Evolutionary conservation across 2,113 vertebrate genomes (phyloP).

Genomic region (Phalacrocorax aristotelis): DNA sequence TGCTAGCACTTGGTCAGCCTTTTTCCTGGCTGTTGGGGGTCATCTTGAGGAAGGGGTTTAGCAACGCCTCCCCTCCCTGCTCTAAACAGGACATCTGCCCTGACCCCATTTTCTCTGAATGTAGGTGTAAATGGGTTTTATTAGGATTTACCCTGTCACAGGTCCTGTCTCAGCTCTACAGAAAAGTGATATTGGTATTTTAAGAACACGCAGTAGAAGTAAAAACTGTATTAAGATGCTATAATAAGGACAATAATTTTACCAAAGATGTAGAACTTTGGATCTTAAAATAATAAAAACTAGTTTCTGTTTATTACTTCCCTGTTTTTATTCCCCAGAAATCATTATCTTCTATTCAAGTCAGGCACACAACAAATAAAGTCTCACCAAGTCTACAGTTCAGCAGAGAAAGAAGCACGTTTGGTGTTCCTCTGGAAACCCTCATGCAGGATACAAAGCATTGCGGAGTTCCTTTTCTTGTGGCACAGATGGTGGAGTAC

Average conservation of each 20-base stretch:
- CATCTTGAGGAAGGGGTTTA: not conserved
- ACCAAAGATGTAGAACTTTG: not conserved
- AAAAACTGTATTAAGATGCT: not conserved
- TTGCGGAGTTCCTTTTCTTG: conserved; percentile 67
- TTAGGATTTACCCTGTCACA: not conserved
- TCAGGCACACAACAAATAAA: conserved; percentile 42
- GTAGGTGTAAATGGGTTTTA: not conserved
- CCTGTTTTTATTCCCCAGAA: conserved; percentile 41
- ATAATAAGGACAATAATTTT: not conserved
- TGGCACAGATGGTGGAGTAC: conserved; percentile 78
- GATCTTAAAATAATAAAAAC: not conserved
- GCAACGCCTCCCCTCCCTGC: not conserved
- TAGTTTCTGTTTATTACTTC: not conserved
- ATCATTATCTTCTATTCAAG: conserved; percentile 49
- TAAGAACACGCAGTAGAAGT: not conserved
- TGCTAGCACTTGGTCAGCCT: accelerated
- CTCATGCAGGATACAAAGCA: conserved; percentile 21
- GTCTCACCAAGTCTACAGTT: conserved; percentile 18
- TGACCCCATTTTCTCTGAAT: not conserved
- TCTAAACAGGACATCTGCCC: not conserved
- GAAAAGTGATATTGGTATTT: not conserved
- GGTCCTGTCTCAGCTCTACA: not conserved
- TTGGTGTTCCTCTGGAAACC: conserved; percentile 73
- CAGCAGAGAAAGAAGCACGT: conserved; percentile 2
- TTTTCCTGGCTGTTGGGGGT: not conserved